A percentile compares a stretch with the other conserved stretches of the same genome.
phyloP scores from a whole-genome alignment of 2,113 vertebrate genomes.

The Vireo altiloquus region DNA sequence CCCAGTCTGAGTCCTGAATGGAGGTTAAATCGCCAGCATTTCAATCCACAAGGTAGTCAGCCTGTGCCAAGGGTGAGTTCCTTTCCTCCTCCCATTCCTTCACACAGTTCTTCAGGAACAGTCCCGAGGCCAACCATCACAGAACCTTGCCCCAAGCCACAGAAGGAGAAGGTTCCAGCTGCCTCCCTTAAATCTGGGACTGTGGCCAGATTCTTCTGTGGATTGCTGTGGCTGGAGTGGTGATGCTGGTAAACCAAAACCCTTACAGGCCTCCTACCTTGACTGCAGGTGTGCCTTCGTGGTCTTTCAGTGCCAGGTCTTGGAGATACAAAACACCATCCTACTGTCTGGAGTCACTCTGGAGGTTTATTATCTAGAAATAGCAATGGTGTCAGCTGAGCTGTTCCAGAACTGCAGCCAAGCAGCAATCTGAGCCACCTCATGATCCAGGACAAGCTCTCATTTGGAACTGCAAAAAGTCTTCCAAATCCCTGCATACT shows the following conservation, averaged over 20 bases:
- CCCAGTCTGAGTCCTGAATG: not conserved
- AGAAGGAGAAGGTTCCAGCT: not conserved
- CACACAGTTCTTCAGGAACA: not conserved
- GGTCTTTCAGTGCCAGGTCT: not conserved
- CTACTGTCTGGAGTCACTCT: not conserved
- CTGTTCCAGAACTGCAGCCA: not conserved
- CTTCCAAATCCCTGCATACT: not conserved
- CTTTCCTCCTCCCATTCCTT: not conserved
- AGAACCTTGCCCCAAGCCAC: not conserved
- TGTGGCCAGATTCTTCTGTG: not conserved
- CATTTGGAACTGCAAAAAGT: not conserved
- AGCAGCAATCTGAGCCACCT: not conserved
- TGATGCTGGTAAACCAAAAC: not conserved
- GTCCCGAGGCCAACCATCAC: rapidly evolving
- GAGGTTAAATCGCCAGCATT: not conserved
- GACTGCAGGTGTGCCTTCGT: not conserved
- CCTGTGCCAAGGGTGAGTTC: not conserved
- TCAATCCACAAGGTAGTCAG: not conserved
- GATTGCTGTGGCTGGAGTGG: not conserved
- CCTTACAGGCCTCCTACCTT: not conserved
- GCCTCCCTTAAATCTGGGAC: not conserved
- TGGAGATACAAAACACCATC: not conserved
- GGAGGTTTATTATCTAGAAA: not conserved
- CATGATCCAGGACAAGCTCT: not conserved
- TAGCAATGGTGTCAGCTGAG: conserved; percentile 22